Conservation (phyloP, 2,797 vertebrate genomes). For the Anomalospiza imberbis region DNA sequence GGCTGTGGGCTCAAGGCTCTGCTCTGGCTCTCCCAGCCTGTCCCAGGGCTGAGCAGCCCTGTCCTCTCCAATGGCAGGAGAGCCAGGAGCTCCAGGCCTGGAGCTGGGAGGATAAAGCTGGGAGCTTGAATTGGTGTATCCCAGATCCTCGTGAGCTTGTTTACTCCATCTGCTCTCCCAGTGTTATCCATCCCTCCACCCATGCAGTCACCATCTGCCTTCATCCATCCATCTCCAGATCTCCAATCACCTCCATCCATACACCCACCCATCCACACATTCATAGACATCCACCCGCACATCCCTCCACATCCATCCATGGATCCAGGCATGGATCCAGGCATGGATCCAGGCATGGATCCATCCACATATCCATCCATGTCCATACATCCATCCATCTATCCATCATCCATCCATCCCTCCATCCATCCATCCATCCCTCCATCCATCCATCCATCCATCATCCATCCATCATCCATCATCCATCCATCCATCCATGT, state of each 20-base stretch:
- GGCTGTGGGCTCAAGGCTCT: background rate
- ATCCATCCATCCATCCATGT: no score
- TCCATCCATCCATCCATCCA: no score
- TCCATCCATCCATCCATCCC: no score
- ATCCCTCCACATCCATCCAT: background rate
- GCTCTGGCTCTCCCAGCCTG: background rate
- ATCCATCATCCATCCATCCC: background rate
- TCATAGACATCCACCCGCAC: background rate
- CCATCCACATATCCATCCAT: no score
- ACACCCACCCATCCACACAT: background rate
- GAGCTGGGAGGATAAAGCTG: background rate
- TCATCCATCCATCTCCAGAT: background rate
- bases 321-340: no score
- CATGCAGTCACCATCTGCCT: background rate
- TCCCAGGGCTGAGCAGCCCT: background rate
- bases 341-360: no score
- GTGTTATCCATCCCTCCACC: background rate
- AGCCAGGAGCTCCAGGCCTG: background rate
- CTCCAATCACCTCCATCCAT: background rate
- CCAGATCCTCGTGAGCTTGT: background rate
- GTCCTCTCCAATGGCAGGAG: rapidly evolving
- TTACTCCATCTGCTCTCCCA: background rate
- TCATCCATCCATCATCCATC: no score
- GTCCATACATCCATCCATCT: background rate
- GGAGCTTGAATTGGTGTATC: rapidly evolving